Evolutionary conservation across 2,113 vertebrate species (phyloP).

Genomic region (Pipa parva): DNA sequence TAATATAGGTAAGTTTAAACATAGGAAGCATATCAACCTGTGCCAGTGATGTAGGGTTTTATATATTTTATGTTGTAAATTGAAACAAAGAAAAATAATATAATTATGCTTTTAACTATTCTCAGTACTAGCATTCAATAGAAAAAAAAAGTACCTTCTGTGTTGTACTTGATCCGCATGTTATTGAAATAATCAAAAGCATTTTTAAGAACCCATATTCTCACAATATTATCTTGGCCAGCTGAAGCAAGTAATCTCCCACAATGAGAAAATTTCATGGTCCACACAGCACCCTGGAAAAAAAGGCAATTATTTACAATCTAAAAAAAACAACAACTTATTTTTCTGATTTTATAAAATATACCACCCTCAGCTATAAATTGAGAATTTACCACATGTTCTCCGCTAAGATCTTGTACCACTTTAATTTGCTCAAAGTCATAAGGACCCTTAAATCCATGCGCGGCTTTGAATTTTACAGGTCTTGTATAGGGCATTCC

Average conservation of each 20-base stretch:
- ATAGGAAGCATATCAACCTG: too few species aligned
- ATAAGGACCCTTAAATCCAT: constrained; percentile 95
- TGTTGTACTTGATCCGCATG: constrained; percentile 98
- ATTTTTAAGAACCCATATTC: constrained; percentile 96
- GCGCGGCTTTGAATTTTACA: constrained; percentile 95
- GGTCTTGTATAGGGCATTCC: constrained; percentile 97
- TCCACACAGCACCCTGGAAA: constrained; percentile 92
- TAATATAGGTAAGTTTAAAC: too few species aligned
- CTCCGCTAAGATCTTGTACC: constrained; percentile 95
- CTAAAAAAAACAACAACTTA: background rate
- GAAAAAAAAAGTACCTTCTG: constrained; percentile 75
- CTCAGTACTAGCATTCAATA: too few species aligned
- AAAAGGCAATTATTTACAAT: constrained; percentile 35
- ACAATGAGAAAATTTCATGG: constrained; percentile 98
- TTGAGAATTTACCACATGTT: constrained; percentile 81
- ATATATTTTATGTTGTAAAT: too few species aligned
- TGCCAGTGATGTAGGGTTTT: too few species aligned
- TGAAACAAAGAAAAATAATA: too few species aligned
- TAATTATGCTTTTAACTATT: too few species aligned
- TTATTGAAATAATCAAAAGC: constrained; percentile 98
- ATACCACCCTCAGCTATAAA: background rate
- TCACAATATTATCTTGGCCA: constrained; percentile 93
- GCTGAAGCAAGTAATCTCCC: constrained; percentile 90
- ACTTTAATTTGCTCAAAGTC: constrained; percentile 97
- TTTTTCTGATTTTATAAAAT: background rate